Percentiles rank a stretch among this genome's conserved stretches.
These are phyloP conservation scores for Limenitis arthemis DNA, from an alignment of 2,888 invertebrate genomes.

Conservation along the genomic window DNA sequence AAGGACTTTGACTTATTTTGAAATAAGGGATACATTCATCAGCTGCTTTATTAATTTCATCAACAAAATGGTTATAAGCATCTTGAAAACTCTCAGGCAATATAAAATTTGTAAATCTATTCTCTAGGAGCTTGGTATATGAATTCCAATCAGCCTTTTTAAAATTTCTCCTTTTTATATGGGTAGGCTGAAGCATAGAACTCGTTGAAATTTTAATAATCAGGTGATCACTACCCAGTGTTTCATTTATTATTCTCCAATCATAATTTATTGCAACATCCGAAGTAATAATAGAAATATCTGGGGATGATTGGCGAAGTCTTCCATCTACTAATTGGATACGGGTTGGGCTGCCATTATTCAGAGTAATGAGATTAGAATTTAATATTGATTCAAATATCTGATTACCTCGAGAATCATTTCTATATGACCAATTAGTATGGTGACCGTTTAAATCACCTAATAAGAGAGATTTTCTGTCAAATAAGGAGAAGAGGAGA, in stretches of 20 bases:
- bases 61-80: not conserved
- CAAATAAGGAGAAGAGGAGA: not conserved
- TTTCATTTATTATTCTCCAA: not conserved
- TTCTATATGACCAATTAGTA: constrained; percentile 1
- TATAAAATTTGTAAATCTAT: too few relatives aligned
- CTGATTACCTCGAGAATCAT: not conserved
- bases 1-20: too few relatives aligned
- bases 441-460: constrained; percentile 5
- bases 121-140: too few relatives aligned
- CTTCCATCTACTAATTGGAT: not conserved
- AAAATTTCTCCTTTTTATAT: too few relatives aligned
- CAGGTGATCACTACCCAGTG: constrained; percentile 2
- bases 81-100: too few relatives aligned
- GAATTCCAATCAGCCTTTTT: too few relatives aligned
- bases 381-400: not conserved
- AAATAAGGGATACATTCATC: too few relatives aligned
- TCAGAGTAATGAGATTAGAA: not conserved
- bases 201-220: not conserved
- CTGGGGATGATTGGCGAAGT: not conserved
- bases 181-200: too few relatives aligned
- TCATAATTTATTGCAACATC: not conserved
- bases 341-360: not conserved
- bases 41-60: not conserved
- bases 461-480: not conserved
- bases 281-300: not conserved